Evolutionary conservation across 2,113 vertebrate species (phyloP).

Genomic region (Chloebia gouldiae): DNA sequence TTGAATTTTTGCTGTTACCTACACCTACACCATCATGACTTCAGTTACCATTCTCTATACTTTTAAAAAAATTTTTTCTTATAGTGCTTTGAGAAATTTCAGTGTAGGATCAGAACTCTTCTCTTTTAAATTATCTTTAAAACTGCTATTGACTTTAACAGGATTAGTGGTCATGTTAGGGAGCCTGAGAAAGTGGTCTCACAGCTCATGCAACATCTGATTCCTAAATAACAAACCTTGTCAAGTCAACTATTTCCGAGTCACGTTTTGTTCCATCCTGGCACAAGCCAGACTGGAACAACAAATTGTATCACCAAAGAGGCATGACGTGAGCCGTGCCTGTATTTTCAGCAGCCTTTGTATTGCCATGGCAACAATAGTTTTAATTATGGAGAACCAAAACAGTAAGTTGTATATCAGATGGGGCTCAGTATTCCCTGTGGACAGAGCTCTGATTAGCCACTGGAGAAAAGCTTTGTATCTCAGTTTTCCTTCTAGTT

Average conservation of each 20-base stretch:
- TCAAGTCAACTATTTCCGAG: neutral
- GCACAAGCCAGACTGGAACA: neutral
- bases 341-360: constrained; percentile 14
- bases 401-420: constrained; percentile 61
- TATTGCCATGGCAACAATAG: constrained; percentile 62
- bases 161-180: neutral
- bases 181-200: neutral
- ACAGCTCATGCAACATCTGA: neutral
- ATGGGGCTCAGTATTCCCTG: constrained; percentile 60
- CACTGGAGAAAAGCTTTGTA: constrained; percentile 39
- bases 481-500: constrained; percentile 39
- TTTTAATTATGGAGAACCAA: constrained; percentile 69
- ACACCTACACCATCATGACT: neutral
- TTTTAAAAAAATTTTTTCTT: neutral
- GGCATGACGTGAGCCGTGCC: neutral
- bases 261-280: neutral
- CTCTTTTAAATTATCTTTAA: constrained; percentile 25
- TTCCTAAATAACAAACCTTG: neutral
- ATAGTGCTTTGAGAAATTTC: neutral
- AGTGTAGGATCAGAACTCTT: neutral
- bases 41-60: neutral
- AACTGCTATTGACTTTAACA: neutral
- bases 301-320: constrained; percentile 26
- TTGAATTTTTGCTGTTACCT: neutral
- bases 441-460: constrained; percentile 62